phyloP scores from a whole-genome alignment of 2,113 vertebrate genomes.

The Pitta sordida region DNA sequence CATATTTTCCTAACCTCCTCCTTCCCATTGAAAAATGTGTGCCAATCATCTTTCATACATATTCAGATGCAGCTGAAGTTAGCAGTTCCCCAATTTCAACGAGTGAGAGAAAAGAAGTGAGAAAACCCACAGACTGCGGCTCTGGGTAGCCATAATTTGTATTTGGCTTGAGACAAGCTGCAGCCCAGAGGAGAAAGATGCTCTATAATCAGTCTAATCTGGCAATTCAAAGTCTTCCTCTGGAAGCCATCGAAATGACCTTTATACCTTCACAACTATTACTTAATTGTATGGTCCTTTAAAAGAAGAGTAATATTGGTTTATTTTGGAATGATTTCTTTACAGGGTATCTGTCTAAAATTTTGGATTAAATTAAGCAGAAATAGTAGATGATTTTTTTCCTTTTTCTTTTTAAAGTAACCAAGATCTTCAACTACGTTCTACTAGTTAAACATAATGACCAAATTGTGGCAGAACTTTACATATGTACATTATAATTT shows the following conservation, averaged over 20 bases:
- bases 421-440: not conserved
- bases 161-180: not conserved
- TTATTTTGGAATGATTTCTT: not conserved
- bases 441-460: not conserved
- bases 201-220: not conserved
- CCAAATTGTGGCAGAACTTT: not conserved
- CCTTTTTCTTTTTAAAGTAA: not conserved
- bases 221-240: not conserved
- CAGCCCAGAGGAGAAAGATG: not conserved
- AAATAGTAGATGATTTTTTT: not conserved
- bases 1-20: not conserved
- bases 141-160: not conserved
- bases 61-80: constrained; percentile 18
- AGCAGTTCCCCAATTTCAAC: not conserved
- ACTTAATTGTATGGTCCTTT: not conserved
- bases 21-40: not conserved
- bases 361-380: not conserved
- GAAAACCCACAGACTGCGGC: not conserved
- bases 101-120: not conserved
- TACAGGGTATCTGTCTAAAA: not conserved
- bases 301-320: not conserved
- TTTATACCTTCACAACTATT: not conserved
- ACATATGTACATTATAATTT: not conserved
- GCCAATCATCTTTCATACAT: constrained; percentile 27
- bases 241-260: not conserved